phyloP scores from a whole-genome alignment of 1,140 invertebrate genomes.

The Drosophila navojoa region DNA sequence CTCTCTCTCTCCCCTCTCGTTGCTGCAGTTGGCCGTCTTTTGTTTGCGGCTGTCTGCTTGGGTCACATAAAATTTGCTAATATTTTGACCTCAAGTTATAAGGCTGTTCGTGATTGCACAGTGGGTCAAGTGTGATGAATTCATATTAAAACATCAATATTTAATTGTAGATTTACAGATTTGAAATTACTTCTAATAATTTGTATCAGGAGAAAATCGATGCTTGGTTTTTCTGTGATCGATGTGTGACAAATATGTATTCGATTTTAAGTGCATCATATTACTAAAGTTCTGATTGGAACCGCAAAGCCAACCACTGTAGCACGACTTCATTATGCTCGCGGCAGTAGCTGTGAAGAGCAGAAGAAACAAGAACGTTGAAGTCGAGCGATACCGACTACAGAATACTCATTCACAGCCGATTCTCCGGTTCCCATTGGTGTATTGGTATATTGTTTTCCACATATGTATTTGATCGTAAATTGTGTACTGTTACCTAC shows the following conservation, averaged over 20 bases:
- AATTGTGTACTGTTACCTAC: too few relatives aligned
- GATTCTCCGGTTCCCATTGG: too few relatives aligned
- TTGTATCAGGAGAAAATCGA: too few relatives aligned
- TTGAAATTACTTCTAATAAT: neutral
- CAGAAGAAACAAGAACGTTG: neutral
- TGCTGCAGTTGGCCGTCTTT: constrained; percentile 24
- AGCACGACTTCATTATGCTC: constrained; percentile 35
- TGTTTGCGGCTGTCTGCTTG: constrained; percentile 33
- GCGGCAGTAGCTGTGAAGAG: constrained; percentile 53
- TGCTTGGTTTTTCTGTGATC: too few relatives aligned
- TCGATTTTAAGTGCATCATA: too few relatives aligned
- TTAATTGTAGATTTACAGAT: too few relatives aligned
- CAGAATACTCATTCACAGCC: too few relatives aligned
- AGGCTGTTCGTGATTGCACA: constrained; percentile 56
- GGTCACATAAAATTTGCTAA: constrained; percentile 79
- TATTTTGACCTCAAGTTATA: constrained; percentile 73
- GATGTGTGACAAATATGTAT: too few relatives aligned
- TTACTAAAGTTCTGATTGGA: neutral
- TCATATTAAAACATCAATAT: neutral
- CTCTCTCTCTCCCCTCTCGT: neutral
- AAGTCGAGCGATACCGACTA: too few relatives aligned
- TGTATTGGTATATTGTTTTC: too few relatives aligned
- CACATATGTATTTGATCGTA: too few relatives aligned
- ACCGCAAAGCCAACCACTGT: constrained; percentile 47
- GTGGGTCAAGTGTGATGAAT: constrained; percentile 26